These are phyloP conservation scores for Drosophila ambigua DNA, from an alignment of 1,140 invertebrate genomes.

Conservation along the genomic window DNA sequence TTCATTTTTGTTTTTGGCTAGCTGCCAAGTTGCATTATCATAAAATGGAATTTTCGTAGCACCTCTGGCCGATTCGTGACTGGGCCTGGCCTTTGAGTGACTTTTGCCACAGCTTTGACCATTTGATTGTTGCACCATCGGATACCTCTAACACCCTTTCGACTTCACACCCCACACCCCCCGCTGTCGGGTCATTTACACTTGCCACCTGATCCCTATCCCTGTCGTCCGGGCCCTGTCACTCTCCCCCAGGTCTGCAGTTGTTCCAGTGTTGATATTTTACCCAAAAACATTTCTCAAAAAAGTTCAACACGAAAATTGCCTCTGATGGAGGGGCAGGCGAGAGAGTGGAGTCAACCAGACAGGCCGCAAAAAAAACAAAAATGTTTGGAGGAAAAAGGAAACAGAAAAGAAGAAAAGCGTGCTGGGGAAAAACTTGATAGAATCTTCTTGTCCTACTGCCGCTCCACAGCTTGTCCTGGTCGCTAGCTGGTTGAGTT, in stretches of 20 bases:
- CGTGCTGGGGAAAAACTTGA: constrained; percentile 52
- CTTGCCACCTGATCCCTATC: constrained; percentile 48
- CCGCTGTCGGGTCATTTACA: constrained; percentile 27
- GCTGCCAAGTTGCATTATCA: constrained; percentile 59
- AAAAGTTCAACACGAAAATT: constrained; percentile 64
- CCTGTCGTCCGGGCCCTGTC: constrained; percentile 1
- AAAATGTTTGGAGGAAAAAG: constrained; percentile 1
- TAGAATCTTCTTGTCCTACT: constrained; percentile 54
- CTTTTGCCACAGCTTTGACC: constrained; percentile 54
- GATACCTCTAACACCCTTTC: constrained; percentile 2
- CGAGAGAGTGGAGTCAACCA: neutral
- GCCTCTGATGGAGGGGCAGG: constrained; percentile 9
- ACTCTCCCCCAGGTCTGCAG: constrained; percentile 17
- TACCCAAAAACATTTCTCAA: constrained; percentile 62
- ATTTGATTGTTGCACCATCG: constrained; percentile 39
- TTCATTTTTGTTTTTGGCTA: constrained; percentile 34
- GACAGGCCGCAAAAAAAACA: constrained; percentile 34
- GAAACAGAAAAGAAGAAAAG: constrained; percentile 20
- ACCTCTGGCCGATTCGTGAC: constrained; percentile 46
- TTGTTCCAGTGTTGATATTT: constrained; percentile 60
- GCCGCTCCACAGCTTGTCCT: neutral
- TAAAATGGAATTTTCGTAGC: constrained; percentile 61
- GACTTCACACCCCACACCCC: neutral
- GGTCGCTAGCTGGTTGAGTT: constrained; percentile 25
- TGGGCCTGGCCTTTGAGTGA: constrained; percentile 47